Evolutionary conservation across 2,797 vertebrate species (phyloP).

Genomic region (Pagetopsis macropterus): DNA sequence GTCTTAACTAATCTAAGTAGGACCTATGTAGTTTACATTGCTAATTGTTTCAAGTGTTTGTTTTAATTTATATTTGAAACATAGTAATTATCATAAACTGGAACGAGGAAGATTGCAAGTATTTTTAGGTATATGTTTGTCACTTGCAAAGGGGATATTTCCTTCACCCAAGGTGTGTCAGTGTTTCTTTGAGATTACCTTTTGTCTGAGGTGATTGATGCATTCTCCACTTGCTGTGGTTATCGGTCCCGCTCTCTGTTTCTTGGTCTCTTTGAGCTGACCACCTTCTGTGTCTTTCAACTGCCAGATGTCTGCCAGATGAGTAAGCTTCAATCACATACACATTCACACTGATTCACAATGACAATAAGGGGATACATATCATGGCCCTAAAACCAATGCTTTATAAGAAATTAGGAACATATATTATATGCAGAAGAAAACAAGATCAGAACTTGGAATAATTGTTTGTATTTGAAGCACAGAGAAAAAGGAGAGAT

Average conservation of each 20-base stretch:
- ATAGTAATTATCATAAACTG: too few species aligned
- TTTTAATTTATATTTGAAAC: too few species aligned
- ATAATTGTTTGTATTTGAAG: constrained; percentile 7
- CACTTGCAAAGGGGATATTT: background rate
- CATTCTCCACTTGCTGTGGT: constrained; percentile 5
- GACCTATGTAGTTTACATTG: background rate
- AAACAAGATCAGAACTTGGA: background rate
- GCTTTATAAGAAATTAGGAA: too few species aligned
- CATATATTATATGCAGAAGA: background rate
- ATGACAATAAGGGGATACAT: constrained; percentile 1
- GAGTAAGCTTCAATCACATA: constrained; percentile 15
- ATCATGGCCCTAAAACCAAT: background rate
- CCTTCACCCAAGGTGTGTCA: background rate
- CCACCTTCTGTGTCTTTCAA: constrained; percentile 75
- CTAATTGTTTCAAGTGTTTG: too few species aligned
- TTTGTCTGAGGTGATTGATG: constrained; percentile 29
- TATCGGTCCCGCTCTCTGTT: background rate
- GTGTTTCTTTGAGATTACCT: constrained; percentile 5
- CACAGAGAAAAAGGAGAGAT: background rate
- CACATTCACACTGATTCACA: constrained; percentile 6
- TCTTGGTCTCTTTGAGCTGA: constrained; percentile 56
- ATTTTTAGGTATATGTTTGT: constrained; percentile 3
- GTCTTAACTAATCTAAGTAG: background rate
- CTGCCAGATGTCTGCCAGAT: constrained; percentile 73
- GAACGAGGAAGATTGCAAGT: background rate